Conservation (phyloP, 2,888 invertebrate species). For the Napeogenes inachia region DNA sequence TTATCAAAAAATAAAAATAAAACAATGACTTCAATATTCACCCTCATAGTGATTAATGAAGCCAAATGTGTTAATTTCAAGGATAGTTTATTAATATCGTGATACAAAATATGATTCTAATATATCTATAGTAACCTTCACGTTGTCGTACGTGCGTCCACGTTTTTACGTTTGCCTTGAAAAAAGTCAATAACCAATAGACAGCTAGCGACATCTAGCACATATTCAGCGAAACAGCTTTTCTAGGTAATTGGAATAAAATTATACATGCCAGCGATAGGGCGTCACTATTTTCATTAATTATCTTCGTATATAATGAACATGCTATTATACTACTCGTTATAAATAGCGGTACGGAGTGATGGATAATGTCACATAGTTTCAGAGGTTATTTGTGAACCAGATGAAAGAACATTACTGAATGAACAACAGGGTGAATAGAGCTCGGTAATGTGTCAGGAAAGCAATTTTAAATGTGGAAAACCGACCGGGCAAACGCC, state of each 20-base stretch:
- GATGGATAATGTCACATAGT: constrained; percentile 16
- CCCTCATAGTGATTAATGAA: constrained; percentile 10
- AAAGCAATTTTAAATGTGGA: constrained; percentile 15
- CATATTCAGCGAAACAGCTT: constrained; percentile 31
- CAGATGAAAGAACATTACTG: constrained; percentile 11
- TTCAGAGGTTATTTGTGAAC: constrained; percentile 20
- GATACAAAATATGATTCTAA: constrained; percentile 25
- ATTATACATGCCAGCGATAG: constrained; percentile 4
- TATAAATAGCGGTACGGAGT: constrained; percentile 18
- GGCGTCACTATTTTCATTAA: background rate
- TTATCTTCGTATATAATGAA: background rate
- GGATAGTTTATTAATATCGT: constrained; percentile 28
- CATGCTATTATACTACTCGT: constrained; percentile 3
- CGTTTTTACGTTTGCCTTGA: constrained; percentile 32
- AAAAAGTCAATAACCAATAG: constrained; percentile 41
- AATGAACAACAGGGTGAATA: constrained; percentile 20
- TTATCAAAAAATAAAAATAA: background rate
- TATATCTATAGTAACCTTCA: constrained; percentile 31
- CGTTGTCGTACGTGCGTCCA: constrained; percentile 28
- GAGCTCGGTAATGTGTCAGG: constrained; percentile 12
- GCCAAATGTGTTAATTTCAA: constrained; percentile 30
- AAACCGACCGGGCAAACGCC: constrained; percentile 16
- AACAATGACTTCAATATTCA: constrained; percentile 10
- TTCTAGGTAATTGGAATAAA: constrained; percentile 19
- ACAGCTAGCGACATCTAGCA: constrained; percentile 52